phyloP scores from a whole-genome alignment of 2,113 vertebrate species.

The Excalfactoria chinensis region DNA sequence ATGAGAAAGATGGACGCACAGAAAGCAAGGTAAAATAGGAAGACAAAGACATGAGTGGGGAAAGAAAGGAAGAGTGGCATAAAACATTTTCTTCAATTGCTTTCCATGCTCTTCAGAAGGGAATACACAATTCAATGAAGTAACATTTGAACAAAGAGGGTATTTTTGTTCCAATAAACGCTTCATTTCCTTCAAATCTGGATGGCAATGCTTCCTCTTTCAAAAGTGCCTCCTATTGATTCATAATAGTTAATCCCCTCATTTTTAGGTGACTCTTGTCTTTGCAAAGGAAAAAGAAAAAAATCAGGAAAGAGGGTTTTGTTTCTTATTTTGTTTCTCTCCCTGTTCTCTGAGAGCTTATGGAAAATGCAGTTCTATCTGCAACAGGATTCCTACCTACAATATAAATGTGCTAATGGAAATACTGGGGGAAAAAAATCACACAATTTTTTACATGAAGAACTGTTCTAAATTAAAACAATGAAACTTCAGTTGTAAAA shows the following conservation, averaged over 20 bases:
- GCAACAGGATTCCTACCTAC: neutral
- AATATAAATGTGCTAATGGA: neutral
- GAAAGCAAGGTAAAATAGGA: slow-evolving; percentile 33
- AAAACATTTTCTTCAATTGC: slow-evolving; percentile 52
- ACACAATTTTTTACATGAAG: neutral
- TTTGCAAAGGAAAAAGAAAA: neutral
- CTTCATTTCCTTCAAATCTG: slow-evolving; percentile 68
- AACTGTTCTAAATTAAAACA: slow-evolving; percentile 38
- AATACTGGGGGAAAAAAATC: neutral
- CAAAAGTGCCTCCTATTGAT: slow-evolving; percentile 63
- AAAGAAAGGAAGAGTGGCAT: slow-evolving; percentile 37
- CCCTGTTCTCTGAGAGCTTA: neutral
- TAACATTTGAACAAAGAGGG: slow-evolving; percentile 60
- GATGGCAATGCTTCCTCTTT: slow-evolving; percentile 66
- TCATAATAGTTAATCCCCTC: slow-evolving; percentile 53
- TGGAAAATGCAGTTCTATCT: neutral
- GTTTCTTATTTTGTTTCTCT: neutral
- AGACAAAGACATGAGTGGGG: slow-evolving; percentile 18
- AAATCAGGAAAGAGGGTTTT: neutral
- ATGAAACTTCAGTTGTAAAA: slow-evolving; percentile 30
- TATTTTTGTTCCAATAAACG: slow-evolving; percentile 70
- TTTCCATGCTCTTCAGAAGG: slow-evolving; percentile 54
- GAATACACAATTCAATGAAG: slow-evolving; percentile 58
- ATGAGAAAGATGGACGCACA: slow-evolving; percentile 27
- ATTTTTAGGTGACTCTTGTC: slow-evolving; percentile 15